Evolutionary conservation across 2,888 invertebrate species (phyloP), one percentile per base, ranked within the genome.

Genomic region (Spilarctia lutea): DNA sequence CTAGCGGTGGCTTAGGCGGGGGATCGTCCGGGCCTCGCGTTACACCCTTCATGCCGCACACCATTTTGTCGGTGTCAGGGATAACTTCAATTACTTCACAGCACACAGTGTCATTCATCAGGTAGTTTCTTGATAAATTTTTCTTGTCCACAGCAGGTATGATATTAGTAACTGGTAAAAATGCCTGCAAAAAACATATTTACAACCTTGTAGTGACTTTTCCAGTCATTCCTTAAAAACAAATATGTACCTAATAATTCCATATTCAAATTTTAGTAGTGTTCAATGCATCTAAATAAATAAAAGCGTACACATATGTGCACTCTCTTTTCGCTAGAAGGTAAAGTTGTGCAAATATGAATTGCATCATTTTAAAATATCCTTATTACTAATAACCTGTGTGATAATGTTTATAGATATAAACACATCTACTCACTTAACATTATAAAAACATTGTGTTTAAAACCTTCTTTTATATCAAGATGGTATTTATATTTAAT

Each of bases 11-110:
- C 92, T 97, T 97, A 86, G 97, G 97, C 83, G 97, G 96, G 76
- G 97, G 97, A 88, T 97, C 97, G 87, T 97, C 97, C 39, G 97
- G 96, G 79, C 96, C 96, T 87, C 97, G 96, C 85, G 97, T 96
- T 84, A 97, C 96, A 80, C 98, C 98, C 94, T 98, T 97, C 98
- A 98, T 98, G 92, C 98, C 98, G 92, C 98, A 97, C 86, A 98
- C 97, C 96, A 98, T 97, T 96, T 98, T 98, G 95, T 98, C 98
- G 73, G 98, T 97, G 92, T 98, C 98, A 68, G 98, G 97, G 91
- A 98, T 98, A 81, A 98, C 97, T 96, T 98, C 98, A 88, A 98
- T 96, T 72, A 98, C 97, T 96, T 98, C 98, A 93, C 98, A 98
- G 96, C 98, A 98, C 76, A 98, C 97, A 86, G 97, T 97, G 96